Base-by-base conservation (phyloP, 2,888 invertebrate species). In the Magallana nippona region DNA sequence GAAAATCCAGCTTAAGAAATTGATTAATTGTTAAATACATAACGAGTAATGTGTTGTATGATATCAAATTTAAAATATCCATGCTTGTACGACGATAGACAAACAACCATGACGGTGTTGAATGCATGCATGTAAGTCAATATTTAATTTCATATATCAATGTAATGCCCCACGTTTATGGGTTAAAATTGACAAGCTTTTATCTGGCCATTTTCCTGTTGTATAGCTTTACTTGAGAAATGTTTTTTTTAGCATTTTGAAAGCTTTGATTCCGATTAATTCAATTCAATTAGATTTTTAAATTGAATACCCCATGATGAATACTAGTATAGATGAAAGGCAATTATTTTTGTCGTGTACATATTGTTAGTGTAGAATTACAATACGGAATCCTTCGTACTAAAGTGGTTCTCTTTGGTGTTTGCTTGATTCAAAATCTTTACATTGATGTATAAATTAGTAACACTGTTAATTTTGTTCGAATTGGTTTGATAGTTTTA, bases 11-110 rank as follows among this genome's bases (percentile, higher is more conserved):
- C 71, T 71, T 71, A 71, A 71, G 71, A 71, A 71, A 71, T 71
- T 60, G 60, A 60, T 60, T 71, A 71, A 71, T 71, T 71, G 71
- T 71, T 71, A 71, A 71, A 27, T 71, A 27, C 71, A 71, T 71
- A 27, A 71, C 32, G 71, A 71, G 22, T 71, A 71, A 71, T 71
- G 71, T 22, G 0, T 44, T 0, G 71, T 71, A 22, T 27, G 32
- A 71, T 32, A 71, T 27, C 71, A 71, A 71, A 71, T 71, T 71
- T 11, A 63, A 63, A 63, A 22, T 22, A 11, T 71, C 10, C 13
- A 15, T 71, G 71, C 32, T 71, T 71, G 27, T 71, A 32, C 32
- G 71, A 22, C 71, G 13, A 15, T n/a, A 11, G 32, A 27, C 71
- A 71, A 15, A 32, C 13, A 71, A 71, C 71, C 15, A 32, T 63